Evolutionary conservation across 2,113 vertebrate species (phyloP).

Genomic region (Galemys pyrenaicus): DNA sequence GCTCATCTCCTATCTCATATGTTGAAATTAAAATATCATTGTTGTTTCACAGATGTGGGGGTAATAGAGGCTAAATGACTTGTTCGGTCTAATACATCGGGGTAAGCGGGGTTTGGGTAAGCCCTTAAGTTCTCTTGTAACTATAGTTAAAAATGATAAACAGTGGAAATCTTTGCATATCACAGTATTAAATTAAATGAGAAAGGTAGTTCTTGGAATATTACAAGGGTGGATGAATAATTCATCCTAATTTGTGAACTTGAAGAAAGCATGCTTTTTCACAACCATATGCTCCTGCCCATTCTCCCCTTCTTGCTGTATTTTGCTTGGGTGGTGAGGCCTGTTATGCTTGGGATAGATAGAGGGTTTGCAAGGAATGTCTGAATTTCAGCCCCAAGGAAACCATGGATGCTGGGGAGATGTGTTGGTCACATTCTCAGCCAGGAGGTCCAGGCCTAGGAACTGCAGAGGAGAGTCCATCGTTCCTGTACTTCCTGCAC

Average conservation of each 20-base stretch:
- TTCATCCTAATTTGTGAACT: neutral
- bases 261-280: neutral
- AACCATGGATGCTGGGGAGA: neutral
- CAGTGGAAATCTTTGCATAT: neutral
- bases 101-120: neutral
- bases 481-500: neutral
- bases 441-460: neutral
- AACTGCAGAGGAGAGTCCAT: neutral
- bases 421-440: neutral
- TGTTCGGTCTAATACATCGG: neutral
- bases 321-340: neutral
- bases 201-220: constrained; percentile 6
- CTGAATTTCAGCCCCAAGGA: neutral
- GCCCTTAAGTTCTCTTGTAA: neutral
- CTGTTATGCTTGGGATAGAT: neutral
- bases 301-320: neutral
- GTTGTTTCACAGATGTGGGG: neutral
- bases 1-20: neutral
- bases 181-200: constrained; percentile 18
- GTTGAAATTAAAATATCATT: neutral
- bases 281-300: neutral
- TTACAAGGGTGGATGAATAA: neutral
- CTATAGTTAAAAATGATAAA: constrained; percentile 28
- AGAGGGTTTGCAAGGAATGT: neutral
- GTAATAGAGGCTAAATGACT: neutral